Percentiles rank a stretch among this genome's conserved stretches.
These are phyloP conservation scores for Sebastes wilsoni DNA, from an alignment of 2,797 vertebrate genomes.

Conservation along the genomic window DNA sequence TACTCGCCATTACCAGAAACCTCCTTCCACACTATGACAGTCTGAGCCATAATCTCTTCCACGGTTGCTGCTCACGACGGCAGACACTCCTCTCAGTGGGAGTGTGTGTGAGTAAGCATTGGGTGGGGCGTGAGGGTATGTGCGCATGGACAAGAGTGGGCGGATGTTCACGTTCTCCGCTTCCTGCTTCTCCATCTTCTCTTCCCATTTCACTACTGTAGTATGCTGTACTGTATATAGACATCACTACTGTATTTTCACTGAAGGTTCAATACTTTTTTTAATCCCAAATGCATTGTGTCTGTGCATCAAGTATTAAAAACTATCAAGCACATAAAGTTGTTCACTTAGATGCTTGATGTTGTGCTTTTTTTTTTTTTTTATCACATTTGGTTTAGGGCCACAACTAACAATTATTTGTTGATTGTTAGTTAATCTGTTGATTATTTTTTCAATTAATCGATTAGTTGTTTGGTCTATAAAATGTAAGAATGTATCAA, in stretches of 20 bases:
- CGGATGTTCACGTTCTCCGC: conserved; percentile 39
- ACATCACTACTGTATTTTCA: not conserved
- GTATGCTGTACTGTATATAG: not conserved
- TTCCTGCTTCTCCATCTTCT: conserved; percentile 46
- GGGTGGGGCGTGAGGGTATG: conserved; percentile 31
- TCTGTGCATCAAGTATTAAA: not conserved
- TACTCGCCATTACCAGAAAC: conserved; percentile 62
- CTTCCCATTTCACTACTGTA: conserved; percentile 2
- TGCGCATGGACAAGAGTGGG: conserved; percentile 38
- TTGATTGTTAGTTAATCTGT: too few relatives aligned
- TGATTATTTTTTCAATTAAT: too few relatives aligned
- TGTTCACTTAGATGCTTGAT: not conserved
- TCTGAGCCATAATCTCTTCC: conserved; percentile 16
- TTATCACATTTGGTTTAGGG: not conserved
- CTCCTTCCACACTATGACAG: conserved; percentile 17
- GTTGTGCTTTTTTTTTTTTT: not conserved
- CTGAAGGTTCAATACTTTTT: not conserved
- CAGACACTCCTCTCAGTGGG: conserved; percentile 28
- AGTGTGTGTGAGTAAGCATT: conserved; percentile 9
- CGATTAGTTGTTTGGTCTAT: too few relatives aligned
- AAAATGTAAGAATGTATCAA: too few relatives aligned
- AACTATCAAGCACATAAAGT: not conserved
- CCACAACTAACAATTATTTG: too few relatives aligned
- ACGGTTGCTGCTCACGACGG: conserved; percentile 20
- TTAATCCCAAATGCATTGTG: not conserved